Evolutionary conservation across 2,797 vertebrate species (phyloP).

Genomic region (Coluber constrictor): DNA sequence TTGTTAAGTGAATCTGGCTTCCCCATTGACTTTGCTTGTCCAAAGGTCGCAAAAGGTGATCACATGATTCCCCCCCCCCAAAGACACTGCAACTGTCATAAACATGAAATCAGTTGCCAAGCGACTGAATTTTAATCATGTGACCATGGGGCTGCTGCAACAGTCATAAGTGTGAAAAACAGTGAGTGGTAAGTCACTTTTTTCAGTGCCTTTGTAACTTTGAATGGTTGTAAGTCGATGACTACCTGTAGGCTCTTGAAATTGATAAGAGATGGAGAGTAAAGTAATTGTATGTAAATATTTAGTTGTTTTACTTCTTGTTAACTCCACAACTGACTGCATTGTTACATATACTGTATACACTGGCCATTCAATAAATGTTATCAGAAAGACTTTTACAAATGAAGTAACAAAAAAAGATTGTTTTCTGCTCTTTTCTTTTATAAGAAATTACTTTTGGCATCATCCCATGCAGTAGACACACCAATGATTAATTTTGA

Average conservation of each 20-base stretch:
- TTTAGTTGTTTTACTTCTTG: conserved; percentile 6
- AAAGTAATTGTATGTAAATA: neutral
- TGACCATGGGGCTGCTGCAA: neutral
- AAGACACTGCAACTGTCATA: neutral
- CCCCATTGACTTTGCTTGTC: neutral
- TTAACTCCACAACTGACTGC: neutral
- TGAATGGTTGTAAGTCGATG: neutral
- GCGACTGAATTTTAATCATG: neutral
- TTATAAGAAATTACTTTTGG: conserved; percentile 77
- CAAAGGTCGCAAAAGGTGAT: neutral
- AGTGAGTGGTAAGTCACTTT: neutral
- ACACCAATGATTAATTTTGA: conserved; percentile 83
- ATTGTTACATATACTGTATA: neutral
- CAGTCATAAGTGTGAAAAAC: neutral
- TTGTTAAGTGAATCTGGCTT: neutral
- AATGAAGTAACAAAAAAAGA: neutral
- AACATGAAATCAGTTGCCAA: neutral
- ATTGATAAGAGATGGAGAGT: neutral
- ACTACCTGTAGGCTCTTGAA: neutral
- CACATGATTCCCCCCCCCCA: neutral
- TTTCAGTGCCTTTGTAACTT: neutral
- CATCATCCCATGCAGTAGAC: conserved; percentile 73
- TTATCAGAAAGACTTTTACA: neutral
- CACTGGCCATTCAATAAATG: neutral
- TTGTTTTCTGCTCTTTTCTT: conserved; percentile 21